Evolutionary conservation across 2,113 vertebrate species (phyloP), one percentile per base, ranked within the genome.

Genomic region (Paramisgurnus dabryanus): DNA sequence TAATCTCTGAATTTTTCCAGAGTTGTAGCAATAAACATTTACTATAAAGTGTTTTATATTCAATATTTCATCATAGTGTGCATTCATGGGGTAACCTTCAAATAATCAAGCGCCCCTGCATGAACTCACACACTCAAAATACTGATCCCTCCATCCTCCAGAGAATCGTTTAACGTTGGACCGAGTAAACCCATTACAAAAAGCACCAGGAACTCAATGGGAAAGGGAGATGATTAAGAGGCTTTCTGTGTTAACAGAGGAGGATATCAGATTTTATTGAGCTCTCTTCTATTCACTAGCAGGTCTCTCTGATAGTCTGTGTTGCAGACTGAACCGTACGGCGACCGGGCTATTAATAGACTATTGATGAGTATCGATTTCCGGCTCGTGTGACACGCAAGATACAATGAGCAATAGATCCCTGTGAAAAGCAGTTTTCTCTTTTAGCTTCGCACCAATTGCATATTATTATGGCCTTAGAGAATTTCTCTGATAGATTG

Each of bases 361-460:
- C 89, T 94, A 94, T 94, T 90, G 92, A 94, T 91, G 90, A 80
- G 71, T 90, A 93, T 94, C 86, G 93, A 94, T 93, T 88, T 84
- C 75, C 87, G 89, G 89, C 91, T 90, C 87, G 50, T 88, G 89
- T 92, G 90, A 92, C 91, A 91, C 90, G 87, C 82, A 85, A 88
- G 91, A 90, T 92, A 93, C 93, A 93, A 93, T 92, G 91, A 91
- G 90, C 89, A 91, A 92, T 93, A 88, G 90, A 92, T 92, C 90
- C 87, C 87, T 67, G 66, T 78, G 88, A 86, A 89, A 92, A 89
- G 89, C 86, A 85, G 82, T 78, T 85, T 85, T 85, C 82, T 91
- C 90, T 90, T 87, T 91, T 90, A 91, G 87, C 89, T 91, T 89
- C 87, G 89, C 86, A 87, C 90, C 92, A 91, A 91, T 94, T 91